phyloP scores from a whole-genome alignment of 2,113 vertebrate genomes.

The Mesoclemmys tuberculata region DNA sequence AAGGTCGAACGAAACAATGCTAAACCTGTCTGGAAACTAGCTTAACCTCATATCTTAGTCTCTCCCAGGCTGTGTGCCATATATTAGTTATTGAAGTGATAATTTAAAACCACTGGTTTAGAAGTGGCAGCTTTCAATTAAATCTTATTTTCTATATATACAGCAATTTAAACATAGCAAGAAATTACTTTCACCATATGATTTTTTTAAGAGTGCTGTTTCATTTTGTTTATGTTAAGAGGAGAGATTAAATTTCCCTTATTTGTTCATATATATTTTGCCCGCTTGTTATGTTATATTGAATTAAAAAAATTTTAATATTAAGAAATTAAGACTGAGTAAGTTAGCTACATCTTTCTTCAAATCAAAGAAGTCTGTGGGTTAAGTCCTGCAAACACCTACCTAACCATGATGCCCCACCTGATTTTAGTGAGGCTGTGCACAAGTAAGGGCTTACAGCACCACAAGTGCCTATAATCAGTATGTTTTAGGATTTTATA shows the following conservation, averaged over 20 bases:
- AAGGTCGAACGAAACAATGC: neutral
- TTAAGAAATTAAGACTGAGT: neutral
- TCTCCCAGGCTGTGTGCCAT: too few species aligned
- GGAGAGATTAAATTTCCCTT: neutral
- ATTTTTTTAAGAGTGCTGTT: neutral
- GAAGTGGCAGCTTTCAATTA: neutral
- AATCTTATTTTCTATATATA: neutral
- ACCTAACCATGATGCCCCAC: neutral
- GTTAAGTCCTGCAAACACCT: neutral
- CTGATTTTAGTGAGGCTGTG: neutral
- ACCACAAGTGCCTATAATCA: neutral
- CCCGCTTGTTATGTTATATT: neutral
- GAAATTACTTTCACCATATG: neutral
- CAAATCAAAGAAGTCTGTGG: neutral
- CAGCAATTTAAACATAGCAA: neutral
- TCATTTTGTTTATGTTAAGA: neutral
- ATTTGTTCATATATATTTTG: neutral
- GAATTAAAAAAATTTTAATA: neutral
- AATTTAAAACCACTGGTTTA: neutral
- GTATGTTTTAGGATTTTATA: neutral
- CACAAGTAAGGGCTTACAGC: neutral
- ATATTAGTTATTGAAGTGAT: too few species aligned
- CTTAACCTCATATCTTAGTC: neutral
- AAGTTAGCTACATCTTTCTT: neutral
- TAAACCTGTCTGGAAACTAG: neutral